Percentiles rank a stretch among this genome's conserved stretches.
Conservation (phyloP, 2,797 vertebrate genomes). For the Acrossocheilus wenchowensis region DNA sequence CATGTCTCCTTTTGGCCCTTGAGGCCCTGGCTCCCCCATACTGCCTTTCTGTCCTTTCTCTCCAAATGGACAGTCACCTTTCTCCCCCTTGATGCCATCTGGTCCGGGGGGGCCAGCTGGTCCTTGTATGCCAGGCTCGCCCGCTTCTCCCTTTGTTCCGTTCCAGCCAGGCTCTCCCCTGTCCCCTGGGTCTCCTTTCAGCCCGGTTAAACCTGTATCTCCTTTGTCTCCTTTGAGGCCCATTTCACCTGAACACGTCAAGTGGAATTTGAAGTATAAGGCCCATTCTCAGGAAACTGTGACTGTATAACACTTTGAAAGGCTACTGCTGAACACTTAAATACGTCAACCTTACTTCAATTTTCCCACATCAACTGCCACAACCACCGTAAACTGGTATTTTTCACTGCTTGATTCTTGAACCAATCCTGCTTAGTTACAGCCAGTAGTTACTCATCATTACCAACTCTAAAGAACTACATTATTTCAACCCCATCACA, state of each 20-base stretch:
- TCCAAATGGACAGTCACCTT: constrained; percentile 75
- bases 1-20: no score
- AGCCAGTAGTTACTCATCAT: background rate
- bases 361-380: background rate
- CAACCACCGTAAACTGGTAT: background rate
- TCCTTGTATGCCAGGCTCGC: constrained; percentile 79
- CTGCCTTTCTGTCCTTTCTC: constrained; percentile 84
- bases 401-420: background rate
- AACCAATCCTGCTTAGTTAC: background rate
- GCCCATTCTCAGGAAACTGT: background rate
- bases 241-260: constrained; percentile 77
- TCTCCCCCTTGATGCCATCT: constrained; percentile 83
- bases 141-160: constrained; percentile 83
- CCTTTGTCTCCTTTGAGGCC: constrained; percentile 77
- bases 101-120: constrained; percentile 85
- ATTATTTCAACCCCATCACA: no score
- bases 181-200: constrained; percentile 78
- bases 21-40: constrained; percentile 77
- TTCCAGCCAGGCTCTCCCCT: constrained; percentile 77
- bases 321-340: background rate
- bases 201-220: constrained; percentile 72
- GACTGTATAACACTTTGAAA: background rate
- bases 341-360: background rate
- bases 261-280: background rate
- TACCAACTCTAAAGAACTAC: background rate